Evolutionary conservation across 1,140 invertebrate genomes (phyloP).

Genomic region (Zaprionus inermis): DNA sequence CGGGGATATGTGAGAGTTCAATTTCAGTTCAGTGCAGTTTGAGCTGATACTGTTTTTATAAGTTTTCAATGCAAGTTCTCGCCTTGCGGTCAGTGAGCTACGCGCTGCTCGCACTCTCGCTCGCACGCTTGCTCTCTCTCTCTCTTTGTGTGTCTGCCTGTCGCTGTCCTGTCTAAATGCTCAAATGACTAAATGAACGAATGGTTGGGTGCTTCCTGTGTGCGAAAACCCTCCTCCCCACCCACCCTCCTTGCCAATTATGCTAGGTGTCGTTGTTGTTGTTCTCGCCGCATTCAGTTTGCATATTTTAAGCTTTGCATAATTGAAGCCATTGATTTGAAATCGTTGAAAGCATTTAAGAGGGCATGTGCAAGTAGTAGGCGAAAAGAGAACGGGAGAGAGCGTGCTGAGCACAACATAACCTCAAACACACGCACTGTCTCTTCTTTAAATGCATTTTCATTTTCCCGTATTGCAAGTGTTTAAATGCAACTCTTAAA

Average conservation of each 20-base stretch:
- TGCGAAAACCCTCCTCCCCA: neutral
- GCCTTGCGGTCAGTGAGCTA: conserved; percentile 27
- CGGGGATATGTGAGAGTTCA: conserved; percentile 55
- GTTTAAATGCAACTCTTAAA: no score
- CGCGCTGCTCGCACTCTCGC: neutral
- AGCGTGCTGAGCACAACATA: no score
- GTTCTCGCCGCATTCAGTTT: conserved; percentile 36
- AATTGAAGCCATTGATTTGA: conserved; percentile 49
- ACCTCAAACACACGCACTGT: no score
- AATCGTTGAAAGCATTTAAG: conserved; percentile 40
- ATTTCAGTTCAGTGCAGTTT: conserved; percentile 69
- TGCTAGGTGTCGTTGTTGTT: conserved; percentile 18
- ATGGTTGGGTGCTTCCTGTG: conserved; percentile 65
- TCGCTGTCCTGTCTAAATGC: conserved; percentile 36
- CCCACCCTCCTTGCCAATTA: neutral
- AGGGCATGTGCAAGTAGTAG: conserved; percentile 1
- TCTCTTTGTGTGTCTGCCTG: conserved; percentile 1
- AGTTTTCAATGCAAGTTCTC: conserved; percentile 71
- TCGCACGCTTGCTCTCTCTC: neutral
- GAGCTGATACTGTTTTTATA: conserved; percentile 72
- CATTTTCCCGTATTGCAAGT: neutral
- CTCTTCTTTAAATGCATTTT: neutral
- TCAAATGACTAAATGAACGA: conserved; percentile 57
- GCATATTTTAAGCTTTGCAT: conserved; percentile 52
- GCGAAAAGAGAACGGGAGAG: neutral